These are phyloP conservation scores for Syngnathus scovelli DNA, from an alignment of 2,113 vertebrate species.

Conservation along the genomic window DNA sequence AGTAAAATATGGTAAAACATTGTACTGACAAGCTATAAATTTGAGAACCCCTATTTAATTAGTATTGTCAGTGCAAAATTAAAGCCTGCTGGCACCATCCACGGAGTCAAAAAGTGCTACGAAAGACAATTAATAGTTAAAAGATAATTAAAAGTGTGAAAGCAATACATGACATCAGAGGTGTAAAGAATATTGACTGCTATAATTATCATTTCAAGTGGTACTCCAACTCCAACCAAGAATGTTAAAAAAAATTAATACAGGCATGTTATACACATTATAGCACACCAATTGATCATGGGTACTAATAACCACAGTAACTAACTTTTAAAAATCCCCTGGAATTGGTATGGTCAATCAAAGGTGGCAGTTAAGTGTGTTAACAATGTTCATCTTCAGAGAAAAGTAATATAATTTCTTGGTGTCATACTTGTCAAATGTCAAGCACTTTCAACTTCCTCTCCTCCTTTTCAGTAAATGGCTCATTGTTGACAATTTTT, in stretches of 20 bases:
- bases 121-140: too few species aligned
- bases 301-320: not conserved
- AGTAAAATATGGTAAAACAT: too few species aligned
- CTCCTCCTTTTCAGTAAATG: constrained; percentile 65
- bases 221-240: not conserved
- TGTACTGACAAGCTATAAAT: too few species aligned
- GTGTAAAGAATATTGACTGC: not conserved
- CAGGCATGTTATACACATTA: not conserved
- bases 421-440: constrained; percentile 43
- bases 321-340: not conserved
- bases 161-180: not conserved
- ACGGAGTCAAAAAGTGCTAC: too few species aligned
- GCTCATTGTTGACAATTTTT: constrained; percentile 70
- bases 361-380: not conserved
- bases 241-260: not conserved
- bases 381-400: not conserved
- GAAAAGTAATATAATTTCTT: not conserved
- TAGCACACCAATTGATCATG: not conserved
- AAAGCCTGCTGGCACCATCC: too few species aligned
- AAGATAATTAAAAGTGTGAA: too few species aligned
- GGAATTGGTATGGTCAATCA: not conserved
- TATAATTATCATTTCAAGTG: not conserved
- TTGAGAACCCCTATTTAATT: too few species aligned
- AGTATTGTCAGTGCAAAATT: too few species aligned
- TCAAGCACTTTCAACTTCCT: constrained; percentile 66